These are phyloP conservation scores for Mnemiopsis leidyi DNA, from an alignment of 37 sponge, comb jelly and placozoan species.

Conservation along the genomic window DNA sequence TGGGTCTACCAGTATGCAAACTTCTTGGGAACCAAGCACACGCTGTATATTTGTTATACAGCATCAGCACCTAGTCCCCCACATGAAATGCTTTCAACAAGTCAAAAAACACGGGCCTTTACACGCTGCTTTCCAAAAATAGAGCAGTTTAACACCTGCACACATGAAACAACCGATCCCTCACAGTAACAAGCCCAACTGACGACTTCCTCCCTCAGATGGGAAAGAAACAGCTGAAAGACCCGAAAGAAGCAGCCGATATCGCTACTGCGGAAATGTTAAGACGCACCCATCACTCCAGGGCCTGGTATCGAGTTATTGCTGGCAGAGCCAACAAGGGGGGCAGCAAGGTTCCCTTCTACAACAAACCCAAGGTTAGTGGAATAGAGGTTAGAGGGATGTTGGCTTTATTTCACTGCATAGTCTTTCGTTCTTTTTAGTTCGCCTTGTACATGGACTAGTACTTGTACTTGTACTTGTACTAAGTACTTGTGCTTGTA, in stretches of 20 bases:
- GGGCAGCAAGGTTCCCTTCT: constrained; percentile 62
- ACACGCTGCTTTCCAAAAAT: no score
- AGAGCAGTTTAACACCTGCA: not conserved
- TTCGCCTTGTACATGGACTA: no score
- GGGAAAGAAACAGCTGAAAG: constrained; percentile 65
- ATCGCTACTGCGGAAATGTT: constrained; percentile 64
- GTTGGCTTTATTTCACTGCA: not conserved
- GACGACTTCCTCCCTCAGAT: not conserved
- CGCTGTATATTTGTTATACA: no score
- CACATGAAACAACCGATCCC: not conserved
- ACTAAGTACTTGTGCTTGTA: no score
- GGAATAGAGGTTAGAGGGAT: not conserved
- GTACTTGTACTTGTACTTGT: no score
- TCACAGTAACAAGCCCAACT: no score
- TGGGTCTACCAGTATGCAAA: no score
- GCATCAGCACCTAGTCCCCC: no score
- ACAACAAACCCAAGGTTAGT: constrained; percentile 62
- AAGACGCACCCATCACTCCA: constrained; percentile 55
- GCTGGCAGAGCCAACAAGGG: constrained; percentile 64
- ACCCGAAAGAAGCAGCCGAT: constrained; percentile 56
- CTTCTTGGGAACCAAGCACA: no score
- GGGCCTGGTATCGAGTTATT: constrained; percentile 60
- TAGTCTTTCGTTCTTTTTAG: no score
- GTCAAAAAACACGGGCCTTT: no score
- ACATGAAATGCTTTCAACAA: no score